These are phyloP conservation scores for Cardiocondyla obscurior DNA, from an alignment of 1,140 invertebrate species.

Conservation along the genomic window DNA sequence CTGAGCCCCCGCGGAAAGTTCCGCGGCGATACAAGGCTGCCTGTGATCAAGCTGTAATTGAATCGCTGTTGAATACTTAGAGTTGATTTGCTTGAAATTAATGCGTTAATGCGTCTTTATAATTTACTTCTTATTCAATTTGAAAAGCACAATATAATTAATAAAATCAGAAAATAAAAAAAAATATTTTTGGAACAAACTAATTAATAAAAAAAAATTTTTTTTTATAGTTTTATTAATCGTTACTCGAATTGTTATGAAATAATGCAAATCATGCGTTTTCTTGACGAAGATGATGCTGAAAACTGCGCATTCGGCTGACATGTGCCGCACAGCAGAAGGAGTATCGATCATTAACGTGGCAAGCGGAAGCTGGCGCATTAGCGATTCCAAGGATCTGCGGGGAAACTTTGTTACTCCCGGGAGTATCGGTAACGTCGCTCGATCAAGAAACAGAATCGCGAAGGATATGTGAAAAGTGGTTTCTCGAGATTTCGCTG, in stretches of 20 bases:
- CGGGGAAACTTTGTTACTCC: constrained; percentile 42
- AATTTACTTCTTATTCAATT: not conserved
- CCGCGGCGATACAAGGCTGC: not conserved
- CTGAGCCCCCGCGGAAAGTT: not conserved
- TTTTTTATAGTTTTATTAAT: too few relatives aligned
- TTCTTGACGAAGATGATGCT: too few relatives aligned
- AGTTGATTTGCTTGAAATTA: constrained; percentile 6
- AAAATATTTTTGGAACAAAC: not conserved
- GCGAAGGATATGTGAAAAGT: constrained; percentile 74
- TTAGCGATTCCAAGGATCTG: constrained; percentile 46
- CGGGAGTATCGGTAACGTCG: constrained; percentile 63
- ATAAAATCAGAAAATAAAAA: too few relatives aligned
- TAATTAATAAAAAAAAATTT: not conserved
- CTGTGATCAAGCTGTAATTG: constrained; percentile 37
- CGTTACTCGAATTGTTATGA: too few relatives aligned
- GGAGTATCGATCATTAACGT: constrained; percentile 29
- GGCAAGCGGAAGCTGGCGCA: constrained; percentile 32
- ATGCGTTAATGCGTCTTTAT: not conserved
- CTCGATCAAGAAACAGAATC: constrained; percentile 63
- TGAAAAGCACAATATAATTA: too few relatives aligned
- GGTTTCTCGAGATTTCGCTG: constrained; percentile 71
- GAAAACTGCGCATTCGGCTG: not conserved
- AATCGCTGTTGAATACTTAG: constrained; percentile 8
- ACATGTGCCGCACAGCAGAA: not conserved
- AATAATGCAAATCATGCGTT: too few relatives aligned